Base-by-base conservation (phyloP, 2,113 vertebrate species). In the Cathartes aura region DNA sequence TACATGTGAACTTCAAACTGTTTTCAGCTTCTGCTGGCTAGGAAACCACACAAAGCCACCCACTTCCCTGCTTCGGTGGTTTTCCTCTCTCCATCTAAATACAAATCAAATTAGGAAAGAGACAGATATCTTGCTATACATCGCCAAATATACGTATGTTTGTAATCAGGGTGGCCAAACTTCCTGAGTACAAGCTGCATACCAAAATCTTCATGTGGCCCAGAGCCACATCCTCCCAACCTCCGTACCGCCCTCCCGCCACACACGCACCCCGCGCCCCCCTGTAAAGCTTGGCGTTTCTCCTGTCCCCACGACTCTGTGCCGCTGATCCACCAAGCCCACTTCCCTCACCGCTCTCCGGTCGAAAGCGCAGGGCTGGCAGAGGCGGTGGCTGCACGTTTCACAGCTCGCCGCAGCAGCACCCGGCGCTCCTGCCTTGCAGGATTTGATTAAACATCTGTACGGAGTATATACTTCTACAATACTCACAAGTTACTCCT, bases 51-150 rank as follows among this genome's bases (percentile, higher is more conserved):
- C 73, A 91, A 92, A 95, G 72, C 83, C 91, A 93, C 89, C 91
- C 93, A 92, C 84, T 93, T 68, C 75, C 82, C 92, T 34, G 45
- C 59, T 59, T 32, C 3, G 1, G 83, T 78, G 89, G 93, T 79
- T 95, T 89, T 84, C 72, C 89, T 91, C 92, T 89, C 79, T 87
- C 80, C 86, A 82, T 84, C 84, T 82, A 89, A 92, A 96, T 75
- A 83, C 82, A 95, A 96, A 97, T 97, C 76, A 53, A 79, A 95
- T 95, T 75, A 95, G 86, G 94, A 87, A 84, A 68, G 76, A 93
- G 90, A 82, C 72, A 89, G 85, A 56, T 91, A 93, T 95, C 95
- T 95, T 1, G 0, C 83, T 81, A 7, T 72, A n/a, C 84, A 94
- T 97, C 96, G 91, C 81, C 87, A 82, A 91, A 81, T 6, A 84